These are phyloP conservation scores for Odontamblyopus rebecca DNA, from an alignment of 2,797 vertebrate species.

Conservation along the genomic window DNA sequence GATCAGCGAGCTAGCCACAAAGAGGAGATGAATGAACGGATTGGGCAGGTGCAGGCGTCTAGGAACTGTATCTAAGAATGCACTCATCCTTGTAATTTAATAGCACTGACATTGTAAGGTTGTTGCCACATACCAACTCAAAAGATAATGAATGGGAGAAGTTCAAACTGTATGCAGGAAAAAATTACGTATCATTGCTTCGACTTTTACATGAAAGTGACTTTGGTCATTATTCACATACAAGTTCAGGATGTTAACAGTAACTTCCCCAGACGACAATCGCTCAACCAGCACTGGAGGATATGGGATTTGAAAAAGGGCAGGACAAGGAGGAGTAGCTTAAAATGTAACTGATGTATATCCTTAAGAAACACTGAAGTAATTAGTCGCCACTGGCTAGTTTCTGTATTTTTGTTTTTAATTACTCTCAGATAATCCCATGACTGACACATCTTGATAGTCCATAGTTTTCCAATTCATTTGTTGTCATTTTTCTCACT, in stretches of 20 bases:
- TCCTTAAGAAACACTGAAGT: constrained; percentile 30
- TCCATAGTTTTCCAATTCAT: constrained; percentile 23
- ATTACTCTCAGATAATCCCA: constrained; percentile 52
- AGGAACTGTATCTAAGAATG: constrained; percentile 21
- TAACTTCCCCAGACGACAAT: constrained; percentile 7
- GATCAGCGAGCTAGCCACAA: constrained; percentile 33
- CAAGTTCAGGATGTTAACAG: constrained; percentile 6
- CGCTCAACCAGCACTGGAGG: neutral
- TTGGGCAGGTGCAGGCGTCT: constrained; percentile 55
- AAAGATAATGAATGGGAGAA: constrained; percentile 10
- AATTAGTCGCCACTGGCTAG: constrained; percentile 43
- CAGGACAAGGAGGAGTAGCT: constrained; percentile 1
- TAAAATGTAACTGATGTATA: constrained; percentile 20
- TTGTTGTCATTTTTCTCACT: neutral
- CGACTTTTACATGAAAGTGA: constrained; percentile 9
- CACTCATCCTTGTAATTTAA: constrained; percentile 16
- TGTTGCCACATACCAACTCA: constrained; percentile 5
- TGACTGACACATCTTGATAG: constrained; percentile 52
- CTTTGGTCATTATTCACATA: neutral
- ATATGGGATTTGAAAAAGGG: constrained; percentile 7
- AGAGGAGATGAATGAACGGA: constrained; percentile 40
- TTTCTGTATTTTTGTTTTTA: constrained; percentile 48
- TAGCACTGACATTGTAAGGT: constrained; percentile 11
- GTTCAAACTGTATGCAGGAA: constrained; percentile 4
- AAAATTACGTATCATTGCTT: neutral